phyloP scores from a whole-genome alignment of 2,888 invertebrate genomes.

The Apoderus coryli region DNA sequence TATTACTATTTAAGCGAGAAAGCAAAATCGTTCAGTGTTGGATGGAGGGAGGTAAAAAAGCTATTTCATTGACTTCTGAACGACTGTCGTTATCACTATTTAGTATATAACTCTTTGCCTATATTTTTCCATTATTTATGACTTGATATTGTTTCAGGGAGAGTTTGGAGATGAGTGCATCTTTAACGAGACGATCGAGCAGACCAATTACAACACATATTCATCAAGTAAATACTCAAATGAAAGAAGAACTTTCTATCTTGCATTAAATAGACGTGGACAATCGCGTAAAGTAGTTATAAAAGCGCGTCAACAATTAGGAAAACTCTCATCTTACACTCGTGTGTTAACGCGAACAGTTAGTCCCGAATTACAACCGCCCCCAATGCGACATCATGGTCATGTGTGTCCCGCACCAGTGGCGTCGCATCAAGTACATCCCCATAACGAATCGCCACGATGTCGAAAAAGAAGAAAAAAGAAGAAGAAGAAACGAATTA shows the following conservation, averaged over 20 bases:
- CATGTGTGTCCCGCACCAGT: constrained; percentile 20
- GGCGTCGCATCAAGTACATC: constrained; percentile 19
- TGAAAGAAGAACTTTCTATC: constrained; percentile 52
- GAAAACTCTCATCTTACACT: constrained; percentile 60
- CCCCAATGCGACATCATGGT: constrained; percentile 32
- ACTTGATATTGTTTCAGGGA: constrained; percentile 51
- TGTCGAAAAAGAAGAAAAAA: constrained; percentile 36
- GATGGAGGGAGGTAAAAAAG: too few relatives aligned
- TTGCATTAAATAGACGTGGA: constrained; percentile 63
- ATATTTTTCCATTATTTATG: too few relatives aligned
- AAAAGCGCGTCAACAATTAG: constrained; percentile 47
- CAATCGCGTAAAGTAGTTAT: constrained; percentile 55
- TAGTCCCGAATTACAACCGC: constrained; percentile 36
- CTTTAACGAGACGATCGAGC: constrained; percentile 75
- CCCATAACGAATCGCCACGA: constrained; percentile 29
- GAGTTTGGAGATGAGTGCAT: constrained; percentile 68
- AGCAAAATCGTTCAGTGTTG: too few relatives aligned
- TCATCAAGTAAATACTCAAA: constrained; percentile 60
- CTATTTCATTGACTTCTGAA: too few relatives aligned
- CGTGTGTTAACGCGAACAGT: constrained; percentile 51
- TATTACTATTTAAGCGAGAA: too few relatives aligned
- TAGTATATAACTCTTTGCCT: too few relatives aligned
- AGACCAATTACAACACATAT: constrained; percentile 76
- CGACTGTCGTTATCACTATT: too few relatives aligned
- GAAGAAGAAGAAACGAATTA: constrained; percentile 36